Conservation (phyloP, 2,888 invertebrate genomes). For the Xylophagus ater region DNA sequence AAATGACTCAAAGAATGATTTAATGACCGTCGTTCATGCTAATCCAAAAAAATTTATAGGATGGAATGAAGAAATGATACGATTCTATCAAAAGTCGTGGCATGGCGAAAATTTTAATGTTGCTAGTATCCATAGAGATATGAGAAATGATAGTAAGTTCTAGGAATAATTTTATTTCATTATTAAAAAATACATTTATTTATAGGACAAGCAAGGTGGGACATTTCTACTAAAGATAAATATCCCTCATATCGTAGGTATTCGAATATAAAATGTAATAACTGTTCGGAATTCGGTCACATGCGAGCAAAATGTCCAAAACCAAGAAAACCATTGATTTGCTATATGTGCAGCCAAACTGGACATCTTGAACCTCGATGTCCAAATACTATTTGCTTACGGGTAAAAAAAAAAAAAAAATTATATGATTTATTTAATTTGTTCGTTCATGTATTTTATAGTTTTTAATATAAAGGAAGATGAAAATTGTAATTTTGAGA, state of each 20-base stretch:
- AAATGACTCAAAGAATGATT: too few species aligned
- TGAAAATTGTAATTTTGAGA: too few species aligned
- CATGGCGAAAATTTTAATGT: slow-evolving; percentile 52
- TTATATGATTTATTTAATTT: too few species aligned
- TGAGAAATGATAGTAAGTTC: slow-evolving; percentile 53
- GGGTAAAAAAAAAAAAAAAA: slow-evolving; percentile 49
- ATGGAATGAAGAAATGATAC: slow-evolving; percentile 45
- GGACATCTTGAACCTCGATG: slow-evolving; percentile 57
- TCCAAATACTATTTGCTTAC: slow-evolving; percentile 56
- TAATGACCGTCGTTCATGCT: too few species aligned
- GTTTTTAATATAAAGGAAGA: too few species aligned
- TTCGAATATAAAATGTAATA: slow-evolving; percentile 44
- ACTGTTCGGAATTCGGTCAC: slow-evolving; percentile 55
- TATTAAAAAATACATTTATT: too few species aligned
- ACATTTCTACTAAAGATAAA: slow-evolving; percentile 29
- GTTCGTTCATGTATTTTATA: too few species aligned
- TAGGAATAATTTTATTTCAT: too few species aligned
- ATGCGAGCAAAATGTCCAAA: slow-evolving; percentile 47
- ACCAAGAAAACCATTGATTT: slow-evolving; percentile 44
- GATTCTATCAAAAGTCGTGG: slow-evolving; percentile 55
- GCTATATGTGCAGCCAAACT: slow-evolving; percentile 53
- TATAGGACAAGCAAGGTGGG: slow-evolving; percentile 31
- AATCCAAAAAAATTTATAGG: slow-evolving; percentile 23
- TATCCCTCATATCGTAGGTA: slow-evolving; percentile 23
- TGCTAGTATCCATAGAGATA: slow-evolving; percentile 45